A percentile compares a stretch with the other conserved stretches of the same genome.
Evolutionary conservation across 2,888 invertebrate species (phyloP).

Genomic region (Ommatoiulus sabulosus): DNA sequence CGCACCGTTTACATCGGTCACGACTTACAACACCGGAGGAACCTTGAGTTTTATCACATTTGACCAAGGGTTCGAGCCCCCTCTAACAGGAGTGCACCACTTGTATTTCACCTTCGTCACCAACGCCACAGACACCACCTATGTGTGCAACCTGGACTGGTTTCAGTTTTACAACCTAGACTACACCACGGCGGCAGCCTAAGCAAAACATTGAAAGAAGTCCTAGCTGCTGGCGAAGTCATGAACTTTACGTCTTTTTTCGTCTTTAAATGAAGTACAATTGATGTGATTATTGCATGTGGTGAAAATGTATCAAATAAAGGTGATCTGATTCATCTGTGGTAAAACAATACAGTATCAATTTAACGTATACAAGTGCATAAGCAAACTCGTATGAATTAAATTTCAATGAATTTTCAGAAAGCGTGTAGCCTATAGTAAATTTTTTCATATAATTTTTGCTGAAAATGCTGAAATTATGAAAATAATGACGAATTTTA

Average conservation of each 20-base stretch:
- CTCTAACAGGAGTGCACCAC: not conserved
- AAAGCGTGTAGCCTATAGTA: too few species aligned
- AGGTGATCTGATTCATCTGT: not conserved
- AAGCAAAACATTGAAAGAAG: not conserved
- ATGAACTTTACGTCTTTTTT: too few species aligned
- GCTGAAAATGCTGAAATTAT: too few species aligned
- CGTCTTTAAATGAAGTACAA: too few species aligned
- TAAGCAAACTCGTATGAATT: too few species aligned
- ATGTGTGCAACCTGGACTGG: constrained; percentile 30
- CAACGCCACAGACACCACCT: not conserved
- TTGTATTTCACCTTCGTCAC: constrained; percentile 4
- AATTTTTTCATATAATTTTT: too few species aligned
- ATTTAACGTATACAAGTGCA: not conserved
- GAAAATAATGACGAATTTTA: too few species aligned
- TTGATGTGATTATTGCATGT: too few species aligned
- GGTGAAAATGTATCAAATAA: too few species aligned
- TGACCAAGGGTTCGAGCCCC: not conserved
- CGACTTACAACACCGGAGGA: constrained; percentile 10
- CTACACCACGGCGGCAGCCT: not conserved
- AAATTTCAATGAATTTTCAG: too few species aligned
- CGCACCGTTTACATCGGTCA: not conserved
- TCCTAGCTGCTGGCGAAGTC: too few species aligned
- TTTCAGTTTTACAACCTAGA: not conserved
- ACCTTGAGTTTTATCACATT: not conserved
- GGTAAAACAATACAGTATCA: not conserved